Conservation (phyloP, 2,797 vertebrate genomes). For the Glyptemys insculpta region DNA sequence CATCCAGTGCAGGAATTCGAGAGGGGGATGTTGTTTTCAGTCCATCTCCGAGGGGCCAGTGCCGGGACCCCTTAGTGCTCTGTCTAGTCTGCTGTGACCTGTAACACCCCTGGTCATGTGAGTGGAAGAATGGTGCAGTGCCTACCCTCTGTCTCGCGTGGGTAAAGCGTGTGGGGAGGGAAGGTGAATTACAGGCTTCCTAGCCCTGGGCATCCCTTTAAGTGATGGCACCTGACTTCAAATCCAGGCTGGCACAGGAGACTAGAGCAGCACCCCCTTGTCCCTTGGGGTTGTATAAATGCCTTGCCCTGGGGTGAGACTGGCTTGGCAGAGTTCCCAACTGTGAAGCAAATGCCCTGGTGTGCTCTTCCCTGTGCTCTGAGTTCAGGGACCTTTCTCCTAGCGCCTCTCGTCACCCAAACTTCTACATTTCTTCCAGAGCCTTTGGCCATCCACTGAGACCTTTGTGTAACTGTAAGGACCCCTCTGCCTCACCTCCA, state of each 20-base stretch:
- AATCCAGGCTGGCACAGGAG: background rate
- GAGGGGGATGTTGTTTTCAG: background rate
- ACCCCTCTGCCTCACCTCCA: too few species aligned
- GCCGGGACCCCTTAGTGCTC: background rate
- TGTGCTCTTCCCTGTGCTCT: background rate
- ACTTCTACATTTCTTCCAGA: too few species aligned
- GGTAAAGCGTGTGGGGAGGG: too few species aligned
- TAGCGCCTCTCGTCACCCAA: too few species aligned
- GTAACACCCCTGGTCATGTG: background rate
- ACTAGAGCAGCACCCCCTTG: background rate
- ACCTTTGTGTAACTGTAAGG: background rate
- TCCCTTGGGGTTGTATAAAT: background rate
- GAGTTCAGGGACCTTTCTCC: background rate
- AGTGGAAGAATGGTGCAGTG: background rate
- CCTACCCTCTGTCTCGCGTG: background rate
- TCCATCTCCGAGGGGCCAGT: background rate
- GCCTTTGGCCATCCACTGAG: background rate
- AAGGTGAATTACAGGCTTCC: background rate
- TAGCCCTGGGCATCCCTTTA: background rate
- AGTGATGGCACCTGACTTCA: background rate
- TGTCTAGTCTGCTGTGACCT: background rate
- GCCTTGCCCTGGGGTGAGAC: too few species aligned
- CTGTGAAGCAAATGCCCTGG: background rate
- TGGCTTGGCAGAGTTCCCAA: background rate
- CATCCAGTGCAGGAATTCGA: background rate